These are phyloP conservation scores for Polietes domitor DNA, from an alignment of 2,888 invertebrate species.

Conservation along the genomic window DNA sequence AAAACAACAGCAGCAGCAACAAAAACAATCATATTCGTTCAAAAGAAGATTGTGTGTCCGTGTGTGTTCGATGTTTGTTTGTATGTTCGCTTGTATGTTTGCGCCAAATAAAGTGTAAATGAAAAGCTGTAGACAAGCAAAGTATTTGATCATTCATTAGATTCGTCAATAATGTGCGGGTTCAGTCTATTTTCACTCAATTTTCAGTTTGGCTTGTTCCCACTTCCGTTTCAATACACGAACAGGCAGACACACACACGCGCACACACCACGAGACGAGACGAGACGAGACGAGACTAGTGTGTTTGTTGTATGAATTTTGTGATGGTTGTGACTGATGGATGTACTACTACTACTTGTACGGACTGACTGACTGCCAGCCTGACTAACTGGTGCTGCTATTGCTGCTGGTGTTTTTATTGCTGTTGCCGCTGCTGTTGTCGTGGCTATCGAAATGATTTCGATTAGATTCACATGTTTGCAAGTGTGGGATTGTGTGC, in stretches of 20 bases:
- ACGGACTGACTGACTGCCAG: not conserved
- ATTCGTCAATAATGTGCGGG: constrained; percentile 34
- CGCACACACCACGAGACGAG: not conserved
- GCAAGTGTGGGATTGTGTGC: not conserved
- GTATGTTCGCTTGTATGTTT: not conserved
- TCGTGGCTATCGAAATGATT: constrained; percentile 17
- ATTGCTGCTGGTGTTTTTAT: not conserved
- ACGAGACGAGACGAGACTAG: not conserved
- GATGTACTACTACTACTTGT: not conserved
- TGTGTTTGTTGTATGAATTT: constrained; percentile 5
- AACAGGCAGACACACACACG: not conserved
- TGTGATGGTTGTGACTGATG: constrained; percentile 17
- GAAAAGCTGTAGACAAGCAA: constrained; percentile 44
- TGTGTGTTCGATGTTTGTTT: not conserved
- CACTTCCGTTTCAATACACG: constrained; percentile 15
- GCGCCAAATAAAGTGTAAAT: constrained; percentile 4
- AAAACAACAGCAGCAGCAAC: not conserved
- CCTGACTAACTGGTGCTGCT: not conserved
- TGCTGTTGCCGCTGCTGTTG: constrained; percentile 13
- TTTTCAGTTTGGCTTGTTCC: not conserved
- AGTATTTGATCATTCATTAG: constrained; percentile 37
- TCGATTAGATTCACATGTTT: constrained; percentile 26
- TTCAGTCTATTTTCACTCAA: constrained; percentile 16
- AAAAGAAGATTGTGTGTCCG: not conserved
- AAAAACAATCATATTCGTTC: constrained; percentile 8